Conservation (phyloP, 1,140 invertebrate genomes). For the Meloidogyne chitwoodi region DNA sequence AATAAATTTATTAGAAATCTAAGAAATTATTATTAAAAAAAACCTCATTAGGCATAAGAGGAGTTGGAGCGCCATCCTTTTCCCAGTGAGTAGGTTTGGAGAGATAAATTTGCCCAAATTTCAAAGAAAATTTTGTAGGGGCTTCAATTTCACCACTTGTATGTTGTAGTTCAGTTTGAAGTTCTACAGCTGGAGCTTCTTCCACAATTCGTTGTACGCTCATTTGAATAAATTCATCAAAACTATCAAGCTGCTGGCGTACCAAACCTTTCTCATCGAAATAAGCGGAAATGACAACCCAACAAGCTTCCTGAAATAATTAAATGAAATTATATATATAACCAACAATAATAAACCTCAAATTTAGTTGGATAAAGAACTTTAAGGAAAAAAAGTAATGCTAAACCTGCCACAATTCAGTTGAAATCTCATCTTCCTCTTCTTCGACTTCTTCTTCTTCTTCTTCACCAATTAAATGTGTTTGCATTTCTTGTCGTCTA, state of each 20-base stretch:
- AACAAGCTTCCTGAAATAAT: constrained; percentile 98
- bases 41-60: constrained; percentile 98
- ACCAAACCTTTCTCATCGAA: constrained; percentile 98
- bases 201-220: constrained; percentile 97
- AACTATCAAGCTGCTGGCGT: constrained; percentile 91
- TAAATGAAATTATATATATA: neutral
- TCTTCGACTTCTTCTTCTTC: constrained; percentile 25
- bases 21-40: constrained; percentile 33
- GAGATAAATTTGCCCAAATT: constrained; percentile 97
- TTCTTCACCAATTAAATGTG: neutral
- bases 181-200: constrained; percentile 91
- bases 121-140: constrained; percentile 79
- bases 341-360: too few relatives aligned
- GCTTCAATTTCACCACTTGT: constrained; percentile 66
- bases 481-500: constrained; percentile 22
- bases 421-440: constrained; percentile 47
- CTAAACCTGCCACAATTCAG: constrained; percentile 54
- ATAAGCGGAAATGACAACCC: constrained; percentile 98
- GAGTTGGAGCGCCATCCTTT: constrained; percentile 93
- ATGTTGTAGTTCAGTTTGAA: constrained; percentile 95
- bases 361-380: too few relatives aligned
- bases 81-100: constrained; percentile 99
- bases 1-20: constrained; percentile 1
- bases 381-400: too few relatives aligned
- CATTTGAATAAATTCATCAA: constrained; percentile 99